Evolutionary conservation across 2,113 vertebrate species (phyloP).

Genomic region (Steatornis caripensis): DNA sequence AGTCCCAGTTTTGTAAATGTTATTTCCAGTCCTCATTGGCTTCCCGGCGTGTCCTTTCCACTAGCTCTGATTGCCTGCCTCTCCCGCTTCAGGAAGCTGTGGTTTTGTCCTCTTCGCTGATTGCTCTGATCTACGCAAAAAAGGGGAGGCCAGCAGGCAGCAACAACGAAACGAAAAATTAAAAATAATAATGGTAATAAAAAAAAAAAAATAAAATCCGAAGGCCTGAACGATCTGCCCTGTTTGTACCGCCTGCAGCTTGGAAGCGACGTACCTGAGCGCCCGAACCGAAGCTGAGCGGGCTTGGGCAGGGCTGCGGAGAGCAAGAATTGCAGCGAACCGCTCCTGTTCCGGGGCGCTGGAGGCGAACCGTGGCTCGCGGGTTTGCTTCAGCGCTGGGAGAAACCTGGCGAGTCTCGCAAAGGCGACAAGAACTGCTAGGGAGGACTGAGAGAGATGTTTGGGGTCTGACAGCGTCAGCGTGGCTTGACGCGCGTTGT

Average conservation of each 20-base stretch:
- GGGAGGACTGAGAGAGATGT: background rate
- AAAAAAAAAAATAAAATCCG: background rate
- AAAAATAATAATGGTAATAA: background rate
- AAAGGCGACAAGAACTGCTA: background rate
- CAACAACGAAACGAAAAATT: background rate
- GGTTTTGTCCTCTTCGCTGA: conserved; percentile 36
- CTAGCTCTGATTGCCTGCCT: conserved; percentile 60
- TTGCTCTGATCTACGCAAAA: conserved; percentile 26
- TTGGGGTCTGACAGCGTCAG: background rate
- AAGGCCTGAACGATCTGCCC: background rate
- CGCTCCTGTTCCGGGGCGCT: background rate
- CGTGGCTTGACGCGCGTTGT: accelerated
- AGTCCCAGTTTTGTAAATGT: conserved; percentile 56
- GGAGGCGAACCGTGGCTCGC: background rate
- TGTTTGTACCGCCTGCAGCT: background rate
- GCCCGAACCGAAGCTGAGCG: accelerated
- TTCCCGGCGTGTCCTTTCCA: conserved; percentile 44
- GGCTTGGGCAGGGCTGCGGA: background rate
- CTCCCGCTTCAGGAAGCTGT: conserved; percentile 14
- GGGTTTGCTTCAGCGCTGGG: background rate
- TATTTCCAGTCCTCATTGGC: conserved; percentile 49
- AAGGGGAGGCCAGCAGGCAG: background rate
- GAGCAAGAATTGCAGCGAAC: background rate
- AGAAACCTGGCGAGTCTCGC: background rate
- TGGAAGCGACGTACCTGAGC: background rate